Conservation (phyloP, 2,113 vertebrate genomes). For the Nymphicus hollandicus region DNA sequence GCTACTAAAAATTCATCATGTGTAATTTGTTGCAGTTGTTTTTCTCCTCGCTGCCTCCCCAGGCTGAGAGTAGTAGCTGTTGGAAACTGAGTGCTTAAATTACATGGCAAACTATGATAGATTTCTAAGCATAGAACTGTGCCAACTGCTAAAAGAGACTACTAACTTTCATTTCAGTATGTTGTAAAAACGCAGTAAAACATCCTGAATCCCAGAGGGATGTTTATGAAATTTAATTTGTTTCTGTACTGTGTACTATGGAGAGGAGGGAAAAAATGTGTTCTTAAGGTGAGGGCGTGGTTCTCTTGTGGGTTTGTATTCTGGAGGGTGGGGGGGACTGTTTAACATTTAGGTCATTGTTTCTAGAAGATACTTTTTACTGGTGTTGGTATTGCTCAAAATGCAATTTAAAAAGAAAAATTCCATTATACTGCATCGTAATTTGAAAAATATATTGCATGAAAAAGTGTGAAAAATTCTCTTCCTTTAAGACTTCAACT, state of each 20-base stretch:
- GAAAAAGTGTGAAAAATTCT: background rate
- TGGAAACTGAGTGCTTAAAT: conserved; percentile 30
- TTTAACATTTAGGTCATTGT: background rate
- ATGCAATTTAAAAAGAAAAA: background rate
- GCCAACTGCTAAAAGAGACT: background rate
- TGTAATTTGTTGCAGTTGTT: background rate
- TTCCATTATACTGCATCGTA: background rate
- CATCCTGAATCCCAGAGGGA: background rate
- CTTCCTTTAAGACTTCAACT: background rate
- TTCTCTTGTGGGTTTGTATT: background rate
- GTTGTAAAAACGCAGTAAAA: conserved; percentile 23
- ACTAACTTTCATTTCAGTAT: conserved; percentile 16
- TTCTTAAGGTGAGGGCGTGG: background rate
- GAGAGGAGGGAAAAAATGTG: background rate
- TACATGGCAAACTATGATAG: conserved; percentile 26
- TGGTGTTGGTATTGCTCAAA: too few species aligned
- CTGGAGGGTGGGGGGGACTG: background rate
- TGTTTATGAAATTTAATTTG: conserved; percentile 2
- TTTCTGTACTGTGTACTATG: background rate
- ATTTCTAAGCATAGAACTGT: background rate
- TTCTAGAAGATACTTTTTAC: background rate
- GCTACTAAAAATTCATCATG: conserved; percentile 22
- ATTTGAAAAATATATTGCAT: background rate
- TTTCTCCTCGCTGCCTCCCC: background rate
- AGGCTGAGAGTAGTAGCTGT: background rate